Percentiles rank a stretch among this genome's conserved stretches.
Conservation (phyloP, 1,140 invertebrate genomes). For the Agrilus planipennis region DNA sequence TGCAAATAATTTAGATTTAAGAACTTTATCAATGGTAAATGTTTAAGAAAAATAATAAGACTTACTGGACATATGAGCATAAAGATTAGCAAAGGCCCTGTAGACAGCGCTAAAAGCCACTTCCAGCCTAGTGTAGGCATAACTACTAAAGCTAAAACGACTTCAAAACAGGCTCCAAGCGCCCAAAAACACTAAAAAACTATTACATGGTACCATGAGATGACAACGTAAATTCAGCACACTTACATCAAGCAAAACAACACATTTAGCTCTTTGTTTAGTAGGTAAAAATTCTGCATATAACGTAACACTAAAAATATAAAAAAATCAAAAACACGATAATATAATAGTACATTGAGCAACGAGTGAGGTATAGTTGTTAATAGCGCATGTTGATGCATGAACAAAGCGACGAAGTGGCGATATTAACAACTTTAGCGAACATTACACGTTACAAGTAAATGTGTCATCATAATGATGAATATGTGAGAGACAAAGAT, state of each 20-base stretch:
- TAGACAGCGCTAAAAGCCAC: conserved; percentile 80
- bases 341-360: conserved; percentile 11
- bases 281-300: conserved; percentile 90
- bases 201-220: conserved; percentile 8
- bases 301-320: conserved; percentile 67
- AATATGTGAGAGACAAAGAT: background rate
- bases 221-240: conserved; percentile 6
- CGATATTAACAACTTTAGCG: no score
- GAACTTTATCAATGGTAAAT: background rate
- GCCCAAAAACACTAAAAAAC: conserved; percentile 86
- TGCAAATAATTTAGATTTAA: conserved; percentile 9
- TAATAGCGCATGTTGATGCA: no score
- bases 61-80: conserved; percentile 63
- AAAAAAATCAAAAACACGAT: conserved; percentile 12
- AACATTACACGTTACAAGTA: no score
- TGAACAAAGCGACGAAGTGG: no score
- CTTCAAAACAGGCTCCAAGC: conserved; percentile 84
- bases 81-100: conserved; percentile 77
- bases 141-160: conserved; percentile 76
- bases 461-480: no score
- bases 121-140: conserved; percentile 89
- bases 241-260: conserved; percentile 85
- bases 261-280: conserved; percentile 86
- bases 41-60: conserved; percentile 15
- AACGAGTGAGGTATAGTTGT: no score